Evolutionary conservation across 2,113 vertebrate genomes (phyloP).

Genomic region (Lates calcarifer): DNA sequence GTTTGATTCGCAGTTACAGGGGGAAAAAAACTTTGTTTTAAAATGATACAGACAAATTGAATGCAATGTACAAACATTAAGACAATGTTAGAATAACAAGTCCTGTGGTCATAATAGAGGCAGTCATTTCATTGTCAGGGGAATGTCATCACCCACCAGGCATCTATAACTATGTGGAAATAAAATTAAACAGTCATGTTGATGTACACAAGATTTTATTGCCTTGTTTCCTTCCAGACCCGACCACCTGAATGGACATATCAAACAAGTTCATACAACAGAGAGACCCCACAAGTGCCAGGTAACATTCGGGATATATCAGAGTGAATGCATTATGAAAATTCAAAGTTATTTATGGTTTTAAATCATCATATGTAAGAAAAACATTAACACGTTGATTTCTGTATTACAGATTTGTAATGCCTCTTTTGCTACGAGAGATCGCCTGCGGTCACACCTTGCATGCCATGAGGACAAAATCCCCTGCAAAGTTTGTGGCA

Average conservation of each 20-base stretch:
- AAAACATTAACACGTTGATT: not conserved
- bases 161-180: not conserved
- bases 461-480: conserved; percentile 99
- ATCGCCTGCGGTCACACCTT: conserved; percentile 97
- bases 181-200: not conserved
- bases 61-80: not conserved
- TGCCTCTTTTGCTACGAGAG: conserved; percentile 97
- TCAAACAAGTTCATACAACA: conserved; percentile 99
- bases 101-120: not conserved
- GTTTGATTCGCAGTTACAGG: too few relatives aligned
- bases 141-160: too few relatives aligned
- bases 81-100: not conserved
- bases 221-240: conserved; percentile 86
- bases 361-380: not conserved
- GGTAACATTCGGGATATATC: conserved; percentile 83
- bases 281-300: conserved; percentile 99
- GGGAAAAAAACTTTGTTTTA: too few relatives aligned
- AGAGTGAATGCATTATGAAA: not conserved
- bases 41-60: not conserved
- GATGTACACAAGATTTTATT: not conserved
- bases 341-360: not conserved
- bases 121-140: not conserved
- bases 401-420: conserved; percentile 93
- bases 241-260: conserved; percentile 98
- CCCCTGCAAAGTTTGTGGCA: conserved; percentile 98